phyloP scores from a whole-genome alignment of 1,140 invertebrate species.

The Laodelphax striatellus region DNA sequence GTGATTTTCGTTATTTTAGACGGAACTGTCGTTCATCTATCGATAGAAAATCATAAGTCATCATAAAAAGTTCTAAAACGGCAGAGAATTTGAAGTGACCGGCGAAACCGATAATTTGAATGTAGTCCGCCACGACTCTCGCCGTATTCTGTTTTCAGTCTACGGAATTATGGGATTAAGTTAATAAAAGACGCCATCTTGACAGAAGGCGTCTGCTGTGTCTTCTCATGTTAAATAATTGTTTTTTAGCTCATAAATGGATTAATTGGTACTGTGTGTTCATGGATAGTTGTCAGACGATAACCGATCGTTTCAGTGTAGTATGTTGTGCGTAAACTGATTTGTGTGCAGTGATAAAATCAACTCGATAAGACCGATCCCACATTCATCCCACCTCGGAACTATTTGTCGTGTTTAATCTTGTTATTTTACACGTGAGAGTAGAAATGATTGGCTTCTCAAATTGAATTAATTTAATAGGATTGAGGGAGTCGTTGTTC shows the following conservation, averaged over 20 bases:
- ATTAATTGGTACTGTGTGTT: conserved; percentile 4
- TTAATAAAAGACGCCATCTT: conserved; percentile 21
- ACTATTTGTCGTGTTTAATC: conserved; percentile 34
- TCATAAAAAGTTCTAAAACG: neutral
- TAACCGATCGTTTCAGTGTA: too few species aligned
- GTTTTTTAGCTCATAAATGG: conserved; percentile 12
- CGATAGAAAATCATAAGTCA: neutral
- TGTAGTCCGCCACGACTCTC: neutral
- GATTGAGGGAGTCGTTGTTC: conserved; percentile 29
- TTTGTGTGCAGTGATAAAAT: conserved; percentile 2
- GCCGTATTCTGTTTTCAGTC: conserved; percentile 16
- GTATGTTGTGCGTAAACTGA: neutral
- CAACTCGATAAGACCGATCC: conserved; percentile 9
- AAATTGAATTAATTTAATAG: conserved; percentile 42
- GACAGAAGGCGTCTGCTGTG: conserved; percentile 21
- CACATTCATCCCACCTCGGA: conserved; percentile 20
- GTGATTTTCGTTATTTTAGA: neutral
- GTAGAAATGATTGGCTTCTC: conserved; percentile 34
- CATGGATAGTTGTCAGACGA: neutral
- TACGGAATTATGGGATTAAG: conserved; percentile 17
- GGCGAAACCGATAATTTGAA: neutral
- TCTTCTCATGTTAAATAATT: conserved; percentile 17
- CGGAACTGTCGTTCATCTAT: neutral
- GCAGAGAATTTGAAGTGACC: neutral
- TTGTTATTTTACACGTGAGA: conserved; percentile 39